Conservation (phyloP, 1,140 invertebrate genomes). For the Episyrphus balteatus region DNA sequence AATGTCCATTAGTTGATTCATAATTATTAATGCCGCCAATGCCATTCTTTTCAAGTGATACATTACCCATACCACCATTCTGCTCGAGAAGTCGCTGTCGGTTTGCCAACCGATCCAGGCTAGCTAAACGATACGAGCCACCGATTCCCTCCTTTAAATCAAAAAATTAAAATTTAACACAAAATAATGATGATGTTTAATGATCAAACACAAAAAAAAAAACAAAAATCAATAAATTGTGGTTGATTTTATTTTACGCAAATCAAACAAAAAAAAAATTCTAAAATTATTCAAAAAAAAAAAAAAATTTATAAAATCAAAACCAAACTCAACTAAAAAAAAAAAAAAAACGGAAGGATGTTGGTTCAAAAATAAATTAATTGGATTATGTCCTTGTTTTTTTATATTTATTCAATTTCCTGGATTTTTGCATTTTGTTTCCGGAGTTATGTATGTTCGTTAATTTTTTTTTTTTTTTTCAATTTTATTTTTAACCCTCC, state of each 20-base stretch:
- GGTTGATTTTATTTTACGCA: not conserved
- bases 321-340: not conserved
- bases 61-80: slow-evolving; percentile 18
- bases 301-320: not conserved
- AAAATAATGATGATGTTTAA: too few relatives aligned
- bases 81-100: slow-evolving; percentile 58
- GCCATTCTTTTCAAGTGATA: not conserved
- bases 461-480: too few relatives aligned
- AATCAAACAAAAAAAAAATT: too few relatives aligned
- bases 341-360: not conserved
- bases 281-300: too few relatives aligned
- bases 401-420: too few relatives aligned
- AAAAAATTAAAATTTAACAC: too few relatives aligned
- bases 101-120: slow-evolving; percentile 56
- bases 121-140: slow-evolving; percentile 53
- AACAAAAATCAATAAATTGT: not conserved
- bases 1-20: not conserved
- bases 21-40: not conserved
- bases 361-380: not conserved
- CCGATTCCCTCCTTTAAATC: slow-evolving; percentile 36
- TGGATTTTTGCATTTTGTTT: too few relatives aligned
- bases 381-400: too few relatives aligned
- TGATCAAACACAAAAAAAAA: not conserved
- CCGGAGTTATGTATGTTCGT: too few relatives aligned
- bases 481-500: too few relatives aligned